Percentiles rank a stretch among this genome's conserved stretches.
phyloP scores from a whole-genome alignment of 2,888 invertebrate genomes.

The Hypomecis punctinalis region DNA sequence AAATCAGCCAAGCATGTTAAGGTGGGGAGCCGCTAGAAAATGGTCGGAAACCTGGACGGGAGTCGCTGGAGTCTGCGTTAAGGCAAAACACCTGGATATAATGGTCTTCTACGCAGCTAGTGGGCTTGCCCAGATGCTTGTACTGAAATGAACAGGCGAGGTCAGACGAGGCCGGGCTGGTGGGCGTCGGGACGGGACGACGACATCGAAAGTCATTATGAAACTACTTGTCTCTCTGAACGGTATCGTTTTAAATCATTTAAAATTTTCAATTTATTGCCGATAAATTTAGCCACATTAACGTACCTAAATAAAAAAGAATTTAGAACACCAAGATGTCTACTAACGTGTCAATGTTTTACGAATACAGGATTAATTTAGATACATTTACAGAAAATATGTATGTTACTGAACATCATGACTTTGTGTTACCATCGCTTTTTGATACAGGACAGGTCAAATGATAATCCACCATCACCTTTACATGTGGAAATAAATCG shows the following conservation, averaged over 20 bases:
- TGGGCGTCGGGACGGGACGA: slow-evolving; percentile 39
- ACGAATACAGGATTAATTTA: too few species aligned
- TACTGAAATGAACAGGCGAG: slow-evolving; percentile 80
- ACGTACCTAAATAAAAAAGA: too few species aligned
- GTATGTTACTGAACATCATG: too few species aligned
- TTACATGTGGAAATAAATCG: too few species aligned
- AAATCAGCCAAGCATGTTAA: slow-evolving; percentile 45
- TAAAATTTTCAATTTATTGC: too few species aligned
- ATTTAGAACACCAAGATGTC: too few species aligned
- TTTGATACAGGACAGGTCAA: too few species aligned
- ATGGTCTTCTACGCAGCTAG: slow-evolving; percentile 67
- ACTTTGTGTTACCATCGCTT: too few species aligned
- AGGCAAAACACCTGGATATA: slow-evolving; percentile 57
- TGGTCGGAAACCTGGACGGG: slow-evolving; percentile 72
- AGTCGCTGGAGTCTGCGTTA: slow-evolving; percentile 66
- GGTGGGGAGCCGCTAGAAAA: slow-evolving; percentile 66
- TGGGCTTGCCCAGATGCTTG: slow-evolving; percentile 83
- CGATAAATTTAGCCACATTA: too few species aligned
- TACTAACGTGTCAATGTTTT: too few species aligned
- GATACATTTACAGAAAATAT: too few species aligned
- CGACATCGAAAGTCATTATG: slow-evolving; percentile 42
- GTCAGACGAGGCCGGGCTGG: slow-evolving; percentile 45
- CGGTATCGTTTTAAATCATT: not conserved
- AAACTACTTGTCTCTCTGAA: slow-evolving; percentile 1
- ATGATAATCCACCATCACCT: too few species aligned